Conservation (phyloP, 23 tunicate genomes). For the Diplosoma virens region DNA sequence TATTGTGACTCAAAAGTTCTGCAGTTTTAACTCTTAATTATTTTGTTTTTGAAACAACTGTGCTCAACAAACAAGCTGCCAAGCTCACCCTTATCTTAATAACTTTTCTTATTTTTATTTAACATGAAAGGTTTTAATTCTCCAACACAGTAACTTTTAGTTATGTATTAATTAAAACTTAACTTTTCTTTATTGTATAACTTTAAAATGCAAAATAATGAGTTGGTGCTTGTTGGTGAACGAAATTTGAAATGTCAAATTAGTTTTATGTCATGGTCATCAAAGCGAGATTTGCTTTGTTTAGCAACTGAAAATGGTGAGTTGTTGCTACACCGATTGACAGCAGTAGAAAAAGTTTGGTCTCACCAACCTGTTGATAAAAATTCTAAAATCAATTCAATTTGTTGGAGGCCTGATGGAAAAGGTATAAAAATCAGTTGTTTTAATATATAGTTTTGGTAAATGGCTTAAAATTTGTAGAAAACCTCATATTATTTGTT, state of each 20-base stretch:
- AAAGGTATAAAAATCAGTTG: slow-evolving; percentile 24
- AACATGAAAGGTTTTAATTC: no score
- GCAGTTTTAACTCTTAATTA: no score
- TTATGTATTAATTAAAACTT: no score
- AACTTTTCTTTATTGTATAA: background rate
- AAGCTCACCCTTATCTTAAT: no score
- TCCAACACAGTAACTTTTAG: no score
- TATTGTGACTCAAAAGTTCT: no score
- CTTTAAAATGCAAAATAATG: slow-evolving; percentile 12
- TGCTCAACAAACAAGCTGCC: no score
- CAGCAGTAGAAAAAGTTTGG: slow-evolving; percentile 67
- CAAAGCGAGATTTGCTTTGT: slow-evolving; percentile 67
- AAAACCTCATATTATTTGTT: no score
- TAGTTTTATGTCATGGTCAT: slow-evolving; percentile 63
- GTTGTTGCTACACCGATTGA: slow-evolving; percentile 46
- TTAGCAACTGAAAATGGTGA: slow-evolving; percentile 53
- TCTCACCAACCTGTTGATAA: slow-evolving; percentile 38
- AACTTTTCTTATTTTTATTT: no score
- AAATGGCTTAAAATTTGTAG: no score
- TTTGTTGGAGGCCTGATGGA: slow-evolving; percentile 94
- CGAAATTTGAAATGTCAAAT: slow-evolving; percentile 40
- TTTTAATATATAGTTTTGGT: no score
- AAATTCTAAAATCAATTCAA: slow-evolving; percentile 30
- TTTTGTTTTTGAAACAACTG: no score
- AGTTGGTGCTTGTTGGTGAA: slow-evolving; percentile 46